These are phyloP conservation scores for Drosophila merina DNA, from an alignment of 2,888 invertebrate species.

Conservation along the genomic window DNA sequence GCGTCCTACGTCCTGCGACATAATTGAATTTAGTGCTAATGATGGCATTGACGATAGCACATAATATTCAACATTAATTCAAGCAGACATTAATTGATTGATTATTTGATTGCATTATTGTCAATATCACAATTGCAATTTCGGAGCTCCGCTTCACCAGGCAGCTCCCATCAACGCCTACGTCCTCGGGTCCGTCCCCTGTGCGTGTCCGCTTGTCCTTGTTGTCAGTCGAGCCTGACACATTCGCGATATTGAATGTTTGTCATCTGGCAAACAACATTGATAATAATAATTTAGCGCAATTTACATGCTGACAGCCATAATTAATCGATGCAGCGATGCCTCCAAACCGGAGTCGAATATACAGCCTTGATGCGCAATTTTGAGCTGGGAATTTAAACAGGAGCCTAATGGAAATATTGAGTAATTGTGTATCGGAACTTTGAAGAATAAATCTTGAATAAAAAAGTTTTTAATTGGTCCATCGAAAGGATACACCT, in stretches of 20 bases:
- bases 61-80: slow-evolving; percentile 75
- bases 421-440: neutral
- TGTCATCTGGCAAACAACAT: slow-evolving; percentile 37
- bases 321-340: slow-evolving; percentile 64
- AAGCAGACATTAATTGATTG: slow-evolving; percentile 77
- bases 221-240: slow-evolving; percentile 30
- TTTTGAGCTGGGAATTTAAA: slow-evolving; percentile 6
- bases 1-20: slow-evolving; percentile 17
- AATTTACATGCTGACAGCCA: slow-evolving; percentile 71
- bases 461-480: neutral
- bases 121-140: slow-evolving; percentile 72
- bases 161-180: slow-evolving; percentile 15
- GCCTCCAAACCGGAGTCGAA: slow-evolving; percentile 5
- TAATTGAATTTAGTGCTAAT: slow-evolving; percentile 79
- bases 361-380: neutral
- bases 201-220: slow-evolving; percentile 9
- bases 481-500: neutral
- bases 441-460: neutral
- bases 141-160: slow-evolving; percentile 35
- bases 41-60: slow-evolving; percentile 73
- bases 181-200: slow-evolving; percentile 10
- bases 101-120: slow-evolving; percentile 80
- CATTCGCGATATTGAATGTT: slow-evolving; percentile 40
- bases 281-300: slow-evolving; percentile 71
- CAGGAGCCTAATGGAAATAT: neutral